These are phyloP conservation scores for Spondyliosoma cantharus DNA, from an alignment of 2,797 vertebrate genomes.

Conservation along the genomic window DNA sequence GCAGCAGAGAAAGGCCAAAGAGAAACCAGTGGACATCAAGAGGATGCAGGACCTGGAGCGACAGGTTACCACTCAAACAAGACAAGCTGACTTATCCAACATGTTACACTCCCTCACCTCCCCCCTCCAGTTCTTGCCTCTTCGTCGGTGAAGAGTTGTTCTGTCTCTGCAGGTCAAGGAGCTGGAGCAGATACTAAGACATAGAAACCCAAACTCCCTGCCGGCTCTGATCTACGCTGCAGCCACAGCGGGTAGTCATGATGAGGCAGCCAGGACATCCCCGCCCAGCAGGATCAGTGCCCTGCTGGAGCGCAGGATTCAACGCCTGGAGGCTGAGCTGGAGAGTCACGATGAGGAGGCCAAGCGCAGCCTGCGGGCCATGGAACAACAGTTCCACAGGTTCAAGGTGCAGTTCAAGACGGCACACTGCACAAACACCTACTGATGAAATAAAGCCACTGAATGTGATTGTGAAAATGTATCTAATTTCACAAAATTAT, in stretches of 20 bases:
- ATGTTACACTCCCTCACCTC: no score
- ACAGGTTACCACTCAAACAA: slow-evolving; percentile 78
- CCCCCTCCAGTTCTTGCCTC: not conserved
- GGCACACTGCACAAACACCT: no score
- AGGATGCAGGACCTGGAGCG: slow-evolving; percentile 91
- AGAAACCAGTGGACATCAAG: slow-evolving; percentile 86
- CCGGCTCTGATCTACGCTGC: slow-evolving; percentile 93
- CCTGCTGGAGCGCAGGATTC: slow-evolving; percentile 90
- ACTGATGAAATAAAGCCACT: no score
- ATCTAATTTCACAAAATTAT: no score
- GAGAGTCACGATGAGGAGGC: slow-evolving; percentile 92
- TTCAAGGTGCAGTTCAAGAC: slow-evolving; percentile 85
- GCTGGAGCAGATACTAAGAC: slow-evolving; percentile 86
- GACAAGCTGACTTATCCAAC: accelerated
- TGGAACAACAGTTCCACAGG: slow-evolving; percentile 94
- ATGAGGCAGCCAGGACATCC: not conserved
- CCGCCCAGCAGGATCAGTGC: slow-evolving; percentile 71
- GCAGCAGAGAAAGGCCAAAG: slow-evolving; percentile 85
- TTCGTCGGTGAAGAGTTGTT: not conserved
- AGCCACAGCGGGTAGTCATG: slow-evolving; percentile 69
- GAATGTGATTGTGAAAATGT: no score
- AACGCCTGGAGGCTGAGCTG: slow-evolving; percentile 91
- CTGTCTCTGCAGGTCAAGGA: slow-evolving; percentile 79
- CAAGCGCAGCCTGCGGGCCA: slow-evolving; percentile 89
- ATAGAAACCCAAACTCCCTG: slow-evolving; percentile 91